phyloP scores from a whole-genome alignment of 2,888 invertebrate genomes.

The Uloborus plumipes region DNA sequence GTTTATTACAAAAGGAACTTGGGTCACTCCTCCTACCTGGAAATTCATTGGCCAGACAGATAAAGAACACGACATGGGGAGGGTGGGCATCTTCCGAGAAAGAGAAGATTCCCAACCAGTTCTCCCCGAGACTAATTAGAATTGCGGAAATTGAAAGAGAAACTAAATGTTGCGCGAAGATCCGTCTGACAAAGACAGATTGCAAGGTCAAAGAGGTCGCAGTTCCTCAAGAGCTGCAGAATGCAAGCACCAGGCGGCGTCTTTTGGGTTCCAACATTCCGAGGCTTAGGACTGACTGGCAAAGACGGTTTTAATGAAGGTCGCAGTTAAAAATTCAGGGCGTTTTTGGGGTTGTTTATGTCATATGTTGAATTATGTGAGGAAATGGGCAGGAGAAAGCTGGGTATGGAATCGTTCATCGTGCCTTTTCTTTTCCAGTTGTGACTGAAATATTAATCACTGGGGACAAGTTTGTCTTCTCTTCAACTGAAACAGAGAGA shows the following conservation, averaged over 20 bases:
- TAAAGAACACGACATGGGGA: background rate
- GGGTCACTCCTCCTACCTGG: constrained; percentile 54
- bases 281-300: background rate
- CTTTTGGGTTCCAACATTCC: constrained; percentile 14
- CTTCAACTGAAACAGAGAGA: no score
- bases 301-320: constrained; percentile 23
- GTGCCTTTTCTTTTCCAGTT: no score
- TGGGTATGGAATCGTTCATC: background rate
- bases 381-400: constrained; percentile 4
- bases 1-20: background rate
- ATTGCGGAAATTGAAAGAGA: constrained; percentile 24
- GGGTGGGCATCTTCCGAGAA: background rate
- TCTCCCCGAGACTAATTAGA: constrained; percentile 53
- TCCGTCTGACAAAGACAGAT: constrained; percentile 40
- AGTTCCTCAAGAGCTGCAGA: constrained; percentile 19
- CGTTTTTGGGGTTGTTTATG: no score
- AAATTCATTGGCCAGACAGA: constrained; percentile 31
- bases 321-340: background rate
- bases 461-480: no score
- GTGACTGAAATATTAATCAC: no score
- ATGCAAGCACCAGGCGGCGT: constrained; percentile 29
- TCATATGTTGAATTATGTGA: background rate
- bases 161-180: constrained; percentile 50
- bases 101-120: constrained; percentile 24
- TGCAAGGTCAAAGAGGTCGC: constrained; percentile 28